Evolutionary conservation across 2,113 vertebrate genomes (phyloP).

Genomic region (Cynoglossus semilaevis): DNA sequence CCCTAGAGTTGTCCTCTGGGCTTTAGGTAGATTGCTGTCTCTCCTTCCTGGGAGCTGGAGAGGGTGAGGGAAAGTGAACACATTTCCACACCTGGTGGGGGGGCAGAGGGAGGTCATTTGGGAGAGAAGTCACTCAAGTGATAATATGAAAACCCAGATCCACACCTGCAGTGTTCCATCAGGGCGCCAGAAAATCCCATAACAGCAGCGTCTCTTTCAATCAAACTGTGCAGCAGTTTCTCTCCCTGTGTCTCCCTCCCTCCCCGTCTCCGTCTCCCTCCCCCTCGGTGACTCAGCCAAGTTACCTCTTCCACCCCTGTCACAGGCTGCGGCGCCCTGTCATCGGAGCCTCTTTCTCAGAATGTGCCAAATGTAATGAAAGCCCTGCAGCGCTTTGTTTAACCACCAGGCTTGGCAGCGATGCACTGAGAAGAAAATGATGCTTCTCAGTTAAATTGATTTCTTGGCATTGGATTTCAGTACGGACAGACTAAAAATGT

Average conservation of each 20-base stretch:
- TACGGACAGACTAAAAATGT: conserved; percentile 56
- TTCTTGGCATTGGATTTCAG: conserved; percentile 64
- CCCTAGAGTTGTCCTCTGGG: conserved; percentile 30
- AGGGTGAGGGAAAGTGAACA: conserved; percentile 23
- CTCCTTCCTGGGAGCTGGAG: conserved; percentile 23
- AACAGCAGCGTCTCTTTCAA: conserved; percentile 40
- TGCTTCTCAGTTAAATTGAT: conserved; percentile 62
- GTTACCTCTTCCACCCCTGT: conserved; percentile 35
- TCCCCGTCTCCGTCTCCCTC: conserved; percentile 1
- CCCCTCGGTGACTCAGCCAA: conserved; percentile 31
- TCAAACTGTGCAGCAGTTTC: conserved; percentile 35
- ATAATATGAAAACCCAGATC: conserved; percentile 55
- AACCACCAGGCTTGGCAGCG: conserved; percentile 41
- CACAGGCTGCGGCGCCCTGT: too few relatives aligned
- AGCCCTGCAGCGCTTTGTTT: conserved; percentile 48
- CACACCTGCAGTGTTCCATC: conserved; percentile 62
- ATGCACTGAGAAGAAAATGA: conserved; percentile 42
- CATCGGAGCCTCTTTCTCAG: conserved; percentile 37
- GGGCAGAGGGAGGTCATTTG: not conserved
- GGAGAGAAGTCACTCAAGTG: conserved; percentile 32
- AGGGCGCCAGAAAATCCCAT: conserved; percentile 32
- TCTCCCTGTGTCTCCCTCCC: not conserved
- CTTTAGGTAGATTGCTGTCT: conserved; percentile 54
- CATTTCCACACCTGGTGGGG: conserved; percentile 3
- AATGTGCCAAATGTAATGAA: conserved; percentile 61